These are phyloP conservation scores for Prietella phreatophila DNA, from an alignment of 2,113 vertebrate genomes.

Conservation along the genomic window DNA sequence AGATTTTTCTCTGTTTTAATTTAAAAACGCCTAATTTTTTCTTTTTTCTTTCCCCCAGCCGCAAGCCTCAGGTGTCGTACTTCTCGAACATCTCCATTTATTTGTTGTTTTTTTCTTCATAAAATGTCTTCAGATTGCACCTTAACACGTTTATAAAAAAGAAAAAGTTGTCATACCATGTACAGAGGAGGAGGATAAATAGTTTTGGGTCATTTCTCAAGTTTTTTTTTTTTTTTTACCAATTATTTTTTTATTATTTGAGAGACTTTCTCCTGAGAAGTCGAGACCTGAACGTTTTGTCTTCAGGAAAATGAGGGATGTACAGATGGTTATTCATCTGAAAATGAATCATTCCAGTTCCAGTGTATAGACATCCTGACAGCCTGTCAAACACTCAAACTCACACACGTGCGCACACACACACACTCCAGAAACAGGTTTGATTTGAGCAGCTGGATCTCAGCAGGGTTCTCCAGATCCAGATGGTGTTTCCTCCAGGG, in stretches of 20 bases:
- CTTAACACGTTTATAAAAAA: not conserved
- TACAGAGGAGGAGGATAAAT: not conserved
- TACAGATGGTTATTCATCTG: not conserved
- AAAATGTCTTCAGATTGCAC: not conserved
- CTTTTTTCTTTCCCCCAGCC: no score
- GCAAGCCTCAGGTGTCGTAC: not conserved
- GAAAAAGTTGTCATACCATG: not conserved
- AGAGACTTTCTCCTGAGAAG: not conserved
- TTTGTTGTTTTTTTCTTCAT: not conserved
- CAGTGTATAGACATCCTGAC: not conserved
- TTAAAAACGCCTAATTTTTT: not conserved
- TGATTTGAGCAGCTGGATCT: slow-evolving; percentile 4
- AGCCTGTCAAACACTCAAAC: not conserved
- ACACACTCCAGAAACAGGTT: not conserved
- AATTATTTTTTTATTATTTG: no score
- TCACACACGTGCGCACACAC: not conserved
- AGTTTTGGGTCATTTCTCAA: not conserved
- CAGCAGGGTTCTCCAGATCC: not conserved
- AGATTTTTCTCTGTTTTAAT: not conserved
- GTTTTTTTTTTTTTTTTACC: no score
- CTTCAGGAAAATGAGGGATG: not conserved
- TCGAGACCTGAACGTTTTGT: not conserved
- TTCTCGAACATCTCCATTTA: not conserved
- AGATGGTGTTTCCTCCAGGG: not conserved
- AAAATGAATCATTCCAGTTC: not conserved